phyloP scores from a whole-genome alignment of 2,113 vertebrate species.

The Pelecanoides urinatrix region DNA sequence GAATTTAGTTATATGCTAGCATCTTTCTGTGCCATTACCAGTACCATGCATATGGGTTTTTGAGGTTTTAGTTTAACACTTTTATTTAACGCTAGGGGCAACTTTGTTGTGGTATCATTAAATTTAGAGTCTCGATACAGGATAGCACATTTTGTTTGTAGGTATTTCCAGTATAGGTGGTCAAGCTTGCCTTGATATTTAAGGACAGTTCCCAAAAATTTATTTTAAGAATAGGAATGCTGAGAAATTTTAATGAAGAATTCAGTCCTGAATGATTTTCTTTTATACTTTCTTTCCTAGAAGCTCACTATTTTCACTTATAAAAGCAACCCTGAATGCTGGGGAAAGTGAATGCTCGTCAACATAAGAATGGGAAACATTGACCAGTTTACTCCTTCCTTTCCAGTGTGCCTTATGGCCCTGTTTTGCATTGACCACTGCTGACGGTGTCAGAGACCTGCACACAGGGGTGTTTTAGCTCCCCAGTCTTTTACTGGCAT shows the following conservation, averaged over 20 bases:
- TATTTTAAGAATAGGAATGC: neutral
- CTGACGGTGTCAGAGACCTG: neutral
- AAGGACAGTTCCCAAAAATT: neutral
- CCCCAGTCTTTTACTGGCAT: neutral
- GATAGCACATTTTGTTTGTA: neutral
- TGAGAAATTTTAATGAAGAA: neutral
- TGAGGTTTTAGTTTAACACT: neutral
- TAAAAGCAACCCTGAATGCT: neutral
- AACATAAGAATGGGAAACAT: neutral
- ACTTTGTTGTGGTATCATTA: neutral
- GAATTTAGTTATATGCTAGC: neutral
- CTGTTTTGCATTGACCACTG: neutral
- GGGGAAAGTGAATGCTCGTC: neutral
- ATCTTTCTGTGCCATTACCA: neutral
- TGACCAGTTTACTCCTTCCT: neutral
- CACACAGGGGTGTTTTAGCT: neutral
- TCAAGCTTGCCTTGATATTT: neutral
- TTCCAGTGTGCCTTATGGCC: neutral
- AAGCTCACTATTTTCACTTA: neutral
- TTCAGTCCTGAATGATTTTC: neutral
- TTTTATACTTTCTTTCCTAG: neutral
- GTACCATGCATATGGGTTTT: neutral
- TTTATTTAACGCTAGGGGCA: neutral
- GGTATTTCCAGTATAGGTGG: neutral
- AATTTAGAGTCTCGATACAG: neutral